Percentiles rank a stretch among this genome's conserved stretches.
Conservation (phyloP, 2,113 vertebrate genomes). For the Amphiprion percula region DNA sequence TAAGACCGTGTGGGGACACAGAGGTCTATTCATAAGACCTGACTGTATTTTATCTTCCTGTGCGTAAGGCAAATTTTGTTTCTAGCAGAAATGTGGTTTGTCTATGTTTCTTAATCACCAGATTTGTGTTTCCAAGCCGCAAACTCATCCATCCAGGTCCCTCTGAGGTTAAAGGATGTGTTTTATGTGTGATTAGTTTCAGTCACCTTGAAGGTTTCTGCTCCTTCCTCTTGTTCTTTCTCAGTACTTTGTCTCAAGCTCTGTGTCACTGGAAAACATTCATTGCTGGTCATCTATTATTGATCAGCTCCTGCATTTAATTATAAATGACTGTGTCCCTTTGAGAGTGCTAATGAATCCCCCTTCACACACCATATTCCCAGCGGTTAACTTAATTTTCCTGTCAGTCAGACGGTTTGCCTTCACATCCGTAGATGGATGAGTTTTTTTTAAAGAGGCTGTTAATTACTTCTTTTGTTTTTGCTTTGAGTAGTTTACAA, state of each 20-base stretch:
- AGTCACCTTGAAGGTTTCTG: background rate
- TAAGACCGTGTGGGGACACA: too few species aligned
- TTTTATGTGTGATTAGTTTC: constrained; percentile 25
- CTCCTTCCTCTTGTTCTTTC: background rate
- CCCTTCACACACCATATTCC: constrained; percentile 42
- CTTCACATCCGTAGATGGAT: background rate
- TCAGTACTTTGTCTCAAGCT: constrained; percentile 38
- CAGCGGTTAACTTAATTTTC: constrained; percentile 19
- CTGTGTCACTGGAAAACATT: constrained; percentile 47
- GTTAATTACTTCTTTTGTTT: background rate
- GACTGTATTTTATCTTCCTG: too few species aligned
- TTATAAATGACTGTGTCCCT: constrained; percentile 73
- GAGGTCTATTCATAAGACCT: too few species aligned
- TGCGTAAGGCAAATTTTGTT: too few species aligned
- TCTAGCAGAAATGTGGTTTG: too few species aligned
- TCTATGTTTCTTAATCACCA: too few species aligned
- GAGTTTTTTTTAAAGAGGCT: background rate
- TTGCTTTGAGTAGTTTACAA: too few species aligned
- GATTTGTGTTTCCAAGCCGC: background rate
- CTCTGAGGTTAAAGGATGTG: background rate
- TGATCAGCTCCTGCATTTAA: constrained; percentile 60
- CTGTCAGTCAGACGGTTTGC: constrained; percentile 16
- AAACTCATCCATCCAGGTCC: background rate
- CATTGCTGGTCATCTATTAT: constrained; percentile 69
- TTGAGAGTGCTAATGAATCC: constrained; percentile 72